Conservation (phyloP, 1,140 invertebrate species). For the Camponotus floridanus region DNA sequence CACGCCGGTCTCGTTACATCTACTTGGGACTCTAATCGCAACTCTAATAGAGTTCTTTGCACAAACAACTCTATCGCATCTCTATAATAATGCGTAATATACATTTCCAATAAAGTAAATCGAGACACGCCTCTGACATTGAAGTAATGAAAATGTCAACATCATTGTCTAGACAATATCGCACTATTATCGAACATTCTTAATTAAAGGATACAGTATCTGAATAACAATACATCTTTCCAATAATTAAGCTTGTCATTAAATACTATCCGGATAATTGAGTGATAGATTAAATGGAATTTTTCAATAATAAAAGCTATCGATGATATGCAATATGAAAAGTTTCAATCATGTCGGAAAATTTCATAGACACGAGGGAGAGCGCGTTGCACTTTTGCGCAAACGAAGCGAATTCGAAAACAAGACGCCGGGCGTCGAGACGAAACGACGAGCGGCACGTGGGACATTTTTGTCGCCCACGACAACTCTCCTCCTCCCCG, state of each 20-base stretch:
- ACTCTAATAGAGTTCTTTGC: constrained; percentile 20
- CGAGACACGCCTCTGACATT: neutral
- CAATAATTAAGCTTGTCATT: neutral
- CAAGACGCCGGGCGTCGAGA: constrained; percentile 36
- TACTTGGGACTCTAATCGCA: constrained; percentile 28
- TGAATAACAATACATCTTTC: neutral
- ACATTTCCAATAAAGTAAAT: neutral
- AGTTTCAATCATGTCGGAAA: neutral
- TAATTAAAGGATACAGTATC: neutral
- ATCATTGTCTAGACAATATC: neutral
- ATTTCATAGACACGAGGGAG: constrained; percentile 57
- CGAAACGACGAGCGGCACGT: constrained; percentile 29
- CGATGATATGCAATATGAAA: neutral
- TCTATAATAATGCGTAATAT: neutral
- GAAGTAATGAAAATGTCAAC: constrained; percentile 21
- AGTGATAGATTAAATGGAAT: constrained; percentile 20
- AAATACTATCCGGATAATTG: constrained; percentile 1
- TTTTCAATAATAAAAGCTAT: neutral
- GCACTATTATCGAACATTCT: neutral
- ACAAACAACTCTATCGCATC: constrained; percentile 22
- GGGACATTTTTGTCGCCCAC: constrained; percentile 58
- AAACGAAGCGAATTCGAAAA: constrained; percentile 44
- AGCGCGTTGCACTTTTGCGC: constrained; percentile 61
- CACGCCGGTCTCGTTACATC: constrained; percentile 33
- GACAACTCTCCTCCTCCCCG: neutral